Evolutionary conservation across 1,140 invertebrate species (phyloP).

Genomic region (Mycetomoellerius zeteki): DNA sequence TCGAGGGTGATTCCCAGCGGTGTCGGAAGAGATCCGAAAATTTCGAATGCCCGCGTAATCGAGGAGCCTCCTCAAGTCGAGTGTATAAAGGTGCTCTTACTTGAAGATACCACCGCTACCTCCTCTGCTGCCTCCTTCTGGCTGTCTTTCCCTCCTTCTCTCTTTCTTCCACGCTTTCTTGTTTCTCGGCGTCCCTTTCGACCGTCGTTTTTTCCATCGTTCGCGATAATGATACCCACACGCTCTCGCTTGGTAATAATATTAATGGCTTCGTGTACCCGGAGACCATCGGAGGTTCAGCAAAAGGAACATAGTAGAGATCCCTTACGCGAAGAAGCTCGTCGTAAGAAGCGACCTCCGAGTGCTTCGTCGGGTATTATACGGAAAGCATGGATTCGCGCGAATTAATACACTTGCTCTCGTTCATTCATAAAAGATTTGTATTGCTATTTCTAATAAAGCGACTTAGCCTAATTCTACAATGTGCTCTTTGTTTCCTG

Average conservation of each 20-base stretch:
- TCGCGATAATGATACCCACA: conserved; percentile 69
- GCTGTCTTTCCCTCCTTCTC: conserved; percentile 18
- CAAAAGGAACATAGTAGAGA: conserved; percentile 19
- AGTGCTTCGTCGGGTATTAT: conserved; percentile 21
- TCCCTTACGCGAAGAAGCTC: conserved; percentile 42
- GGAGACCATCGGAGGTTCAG: conserved; percentile 27
- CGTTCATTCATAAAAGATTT: conserved; percentile 46
- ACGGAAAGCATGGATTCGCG: conserved; percentile 49
- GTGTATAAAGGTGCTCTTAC: conserved; percentile 37
- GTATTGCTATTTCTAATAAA: conserved; percentile 27
- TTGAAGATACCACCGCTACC: conserved; percentile 28
- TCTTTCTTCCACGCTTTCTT: conserved; percentile 46
- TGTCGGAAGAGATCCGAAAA: conserved; percentile 70
- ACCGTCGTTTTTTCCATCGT: conserved; percentile 61
- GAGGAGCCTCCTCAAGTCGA: conserved; percentile 65
- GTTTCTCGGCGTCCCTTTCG: conserved; percentile 37
- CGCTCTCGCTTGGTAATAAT: conserved; percentile 64
- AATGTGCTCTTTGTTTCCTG: too few relatives aligned
- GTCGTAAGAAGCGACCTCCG: conserved; percentile 44
- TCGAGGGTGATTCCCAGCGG: conserved; percentile 65
- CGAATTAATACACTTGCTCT: conserved; percentile 22
- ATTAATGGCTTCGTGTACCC: conserved; percentile 65
- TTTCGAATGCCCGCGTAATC: conserved; percentile 72
- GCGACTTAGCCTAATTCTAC: too few relatives aligned
- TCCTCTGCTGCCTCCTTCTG: conserved; percentile 5